Evolutionary conservation across 2,113 vertebrate species (phyloP), one percentile per base, ranked within the genome.

Genomic region (Tricholaema leucomelas): DNA sequence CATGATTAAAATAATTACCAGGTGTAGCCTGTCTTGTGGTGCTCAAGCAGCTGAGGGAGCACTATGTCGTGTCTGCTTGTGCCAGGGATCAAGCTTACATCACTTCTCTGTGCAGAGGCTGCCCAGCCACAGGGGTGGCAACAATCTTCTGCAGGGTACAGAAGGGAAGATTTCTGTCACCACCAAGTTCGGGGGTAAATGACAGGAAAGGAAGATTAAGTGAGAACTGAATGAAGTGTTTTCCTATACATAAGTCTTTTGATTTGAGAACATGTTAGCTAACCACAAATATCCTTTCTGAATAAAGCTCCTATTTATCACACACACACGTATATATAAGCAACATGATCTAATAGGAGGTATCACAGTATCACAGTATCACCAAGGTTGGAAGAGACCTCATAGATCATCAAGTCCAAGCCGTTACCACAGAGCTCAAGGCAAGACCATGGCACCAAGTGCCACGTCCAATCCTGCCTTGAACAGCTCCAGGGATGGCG

Each of bases 1-100:
- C 23, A 31, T 18, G 35, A 85, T 92, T 85, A 88, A 88, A 92
- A 87, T 90, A 92, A 91, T 91, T 82, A 42, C 80, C 60, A 78
- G 84, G 71, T 71, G 80, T 60, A 56, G 66, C 23, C 3, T 1
- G 23, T n/a, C 63, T 52, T 46, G 66, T n/a, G 61, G 65, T 78
- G 55, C 35, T 94, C 30, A 23, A 50, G 61, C 65, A 74, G 60
- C 50, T 2, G 2, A 73, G 70, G 33, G 52, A 81, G 91, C 60
- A 77, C 60, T 50, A 19, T 1, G 1, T 14, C 2, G 3, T 24
- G 12, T 76, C 77, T 0, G 1, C 1, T 3, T 52, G 80, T 69
- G 56, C 35, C 71, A 85, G 56, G 42, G 75, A 52, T 74, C 21
- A 28, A 81, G 66, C 31, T 78, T 44, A 14, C 40, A 33, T 55